A percentile compares a stretch with the other conserved stretches of the same genome.
Evolutionary conservation across 2,113 vertebrate genomes (phyloP).

Genomic region (Mus pahari): DNA sequence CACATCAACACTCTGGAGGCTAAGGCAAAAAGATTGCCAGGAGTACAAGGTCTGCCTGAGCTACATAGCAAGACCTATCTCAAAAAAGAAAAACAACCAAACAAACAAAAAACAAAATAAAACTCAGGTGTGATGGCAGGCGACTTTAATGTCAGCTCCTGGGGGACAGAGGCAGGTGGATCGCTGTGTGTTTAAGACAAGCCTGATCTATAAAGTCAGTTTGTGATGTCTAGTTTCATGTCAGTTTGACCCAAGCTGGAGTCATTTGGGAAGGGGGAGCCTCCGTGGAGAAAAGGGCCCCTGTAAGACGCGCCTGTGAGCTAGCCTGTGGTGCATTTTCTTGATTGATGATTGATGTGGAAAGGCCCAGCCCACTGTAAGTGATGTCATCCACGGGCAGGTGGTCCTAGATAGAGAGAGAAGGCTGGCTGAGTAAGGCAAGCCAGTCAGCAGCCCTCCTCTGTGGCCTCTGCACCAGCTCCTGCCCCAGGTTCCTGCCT

Average conservation of each 20-base stretch:
- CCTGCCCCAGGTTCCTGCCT: not conserved
- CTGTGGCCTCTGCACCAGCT: not conserved
- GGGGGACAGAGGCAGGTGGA: not conserved
- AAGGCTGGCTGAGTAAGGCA: not conserved
- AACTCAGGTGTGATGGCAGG: not conserved
- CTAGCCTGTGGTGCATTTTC: not conserved
- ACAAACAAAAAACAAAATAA: not conserved
- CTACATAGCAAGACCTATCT: not conserved
- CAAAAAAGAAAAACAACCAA: not conserved
- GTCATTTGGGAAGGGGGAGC: not conserved
- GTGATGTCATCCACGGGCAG: not conserved
- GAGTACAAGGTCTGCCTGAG: not conserved
- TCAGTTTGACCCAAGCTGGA: not conserved
- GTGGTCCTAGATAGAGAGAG: not conserved
- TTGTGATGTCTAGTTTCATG: not conserved
- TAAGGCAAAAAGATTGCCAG: not conserved
- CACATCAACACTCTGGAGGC: not conserved
- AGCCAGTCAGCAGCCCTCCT: not conserved
- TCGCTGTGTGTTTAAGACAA: not conserved
- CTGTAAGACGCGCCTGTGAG: not conserved
- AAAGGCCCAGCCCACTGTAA: not conserved
- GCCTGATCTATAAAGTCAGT: not conserved
- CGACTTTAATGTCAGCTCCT: not conserved
- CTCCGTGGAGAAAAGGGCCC: not conserved
- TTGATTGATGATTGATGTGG: not conserved